These are phyloP conservation scores for Calliphora vicina DNA, from an alignment of 1,140 invertebrate genomes.

Conservation along the genomic window DNA sequence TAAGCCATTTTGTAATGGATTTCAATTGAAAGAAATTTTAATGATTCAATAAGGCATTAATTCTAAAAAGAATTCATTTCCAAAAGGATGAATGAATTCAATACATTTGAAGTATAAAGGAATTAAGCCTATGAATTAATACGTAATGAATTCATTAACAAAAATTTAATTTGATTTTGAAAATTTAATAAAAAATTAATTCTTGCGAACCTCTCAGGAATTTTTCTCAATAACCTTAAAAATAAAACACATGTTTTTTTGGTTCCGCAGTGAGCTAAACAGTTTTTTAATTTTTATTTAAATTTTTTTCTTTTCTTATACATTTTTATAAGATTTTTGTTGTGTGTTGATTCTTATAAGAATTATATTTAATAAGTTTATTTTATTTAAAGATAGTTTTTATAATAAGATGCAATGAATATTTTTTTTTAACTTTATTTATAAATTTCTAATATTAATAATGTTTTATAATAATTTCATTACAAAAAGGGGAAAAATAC, in stretches of 20 bases:
- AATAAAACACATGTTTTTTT: background rate
- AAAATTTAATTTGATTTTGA: too few relatives aligned
- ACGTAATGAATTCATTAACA: too few relatives aligned
- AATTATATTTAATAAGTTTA: background rate
- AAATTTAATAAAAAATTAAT: too few relatives aligned
- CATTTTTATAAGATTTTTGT: slow-evolving; percentile 18
- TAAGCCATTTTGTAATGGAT: too few relatives aligned
- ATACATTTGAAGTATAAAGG: too few relatives aligned
- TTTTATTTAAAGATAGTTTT: background rate
- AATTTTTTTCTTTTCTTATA: slow-evolving; percentile 3
- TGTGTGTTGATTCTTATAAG: background rate
- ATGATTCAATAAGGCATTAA: too few relatives aligned
- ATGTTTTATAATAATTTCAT: background rate
- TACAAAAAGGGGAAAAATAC: background rate
- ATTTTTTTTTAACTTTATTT: background rate
- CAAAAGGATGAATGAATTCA: too few relatives aligned
- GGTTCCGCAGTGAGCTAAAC: slow-evolving; percentile 33
- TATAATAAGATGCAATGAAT: background rate
- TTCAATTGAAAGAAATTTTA: too few relatives aligned
- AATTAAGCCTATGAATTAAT: too few relatives aligned
- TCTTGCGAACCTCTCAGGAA: too few relatives aligned
- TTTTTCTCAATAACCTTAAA: too few relatives aligned
- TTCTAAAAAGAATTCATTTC: too few relatives aligned
- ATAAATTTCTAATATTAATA: slow-evolving; percentile 9
- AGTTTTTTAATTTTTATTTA: slow-evolving; percentile 13